Percentiles rank a stretch among this genome's conserved stretches.
phyloP scores from a whole-genome alignment of 2,888 invertebrate species.

The Mayetiola destructor region DNA sequence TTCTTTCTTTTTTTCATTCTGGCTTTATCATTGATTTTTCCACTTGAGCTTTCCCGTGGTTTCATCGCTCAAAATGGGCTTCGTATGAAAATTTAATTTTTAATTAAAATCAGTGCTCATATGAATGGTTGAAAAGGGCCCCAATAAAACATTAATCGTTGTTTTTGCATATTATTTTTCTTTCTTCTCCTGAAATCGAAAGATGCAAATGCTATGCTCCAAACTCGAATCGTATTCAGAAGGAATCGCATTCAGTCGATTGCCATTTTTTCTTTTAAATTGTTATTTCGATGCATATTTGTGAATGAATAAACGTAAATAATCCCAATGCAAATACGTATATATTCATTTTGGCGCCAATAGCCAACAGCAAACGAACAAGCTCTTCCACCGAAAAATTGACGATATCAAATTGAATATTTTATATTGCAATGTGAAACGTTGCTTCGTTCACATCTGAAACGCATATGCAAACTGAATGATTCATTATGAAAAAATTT shows the following conservation, averaged over 20 bases:
- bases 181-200: no score
- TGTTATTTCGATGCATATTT: background rate
- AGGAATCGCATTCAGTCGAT: background rate
- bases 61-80: background rate
- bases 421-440: background rate
- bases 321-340: slow-evolving; percentile 8
- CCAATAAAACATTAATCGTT: slow-evolving; percentile 6
- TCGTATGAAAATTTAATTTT: slow-evolving; percentile 9
- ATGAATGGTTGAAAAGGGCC: background rate
- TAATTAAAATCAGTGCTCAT: slow-evolving; percentile 8
- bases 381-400: background rate
- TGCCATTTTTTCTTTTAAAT: no score
- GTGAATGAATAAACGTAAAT: background rate
- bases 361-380: background rate
- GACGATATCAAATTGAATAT: slow-evolving; percentile 11
- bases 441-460: no score
- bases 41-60: background rate
- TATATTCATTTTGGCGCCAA: background rate
- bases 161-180: background rate
- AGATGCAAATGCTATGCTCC: no score
- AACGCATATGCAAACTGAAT: no score
- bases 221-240: background rate
- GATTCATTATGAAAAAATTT: no score
- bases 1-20: background rate
- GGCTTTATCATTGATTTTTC: no score